These are phyloP conservation scores for Temnothorax rugatulus DNA, from an alignment of 2,888 invertebrate genomes.

Conservation along the genomic window DNA sequence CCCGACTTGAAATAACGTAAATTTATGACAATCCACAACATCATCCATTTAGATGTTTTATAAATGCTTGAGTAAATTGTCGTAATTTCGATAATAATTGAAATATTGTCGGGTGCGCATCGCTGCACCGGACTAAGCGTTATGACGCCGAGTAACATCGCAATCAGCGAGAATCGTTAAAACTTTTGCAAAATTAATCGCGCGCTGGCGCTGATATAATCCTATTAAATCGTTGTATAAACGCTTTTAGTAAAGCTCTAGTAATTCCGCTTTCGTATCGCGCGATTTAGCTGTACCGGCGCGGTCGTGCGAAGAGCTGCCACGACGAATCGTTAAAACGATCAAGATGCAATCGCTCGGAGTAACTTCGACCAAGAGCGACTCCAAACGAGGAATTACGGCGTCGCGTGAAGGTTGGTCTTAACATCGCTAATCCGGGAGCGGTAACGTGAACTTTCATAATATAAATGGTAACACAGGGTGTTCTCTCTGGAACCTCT, in stretches of 20 bases:
- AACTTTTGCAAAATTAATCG: slow-evolving; percentile 58
- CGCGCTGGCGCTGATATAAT: slow-evolving; percentile 44
- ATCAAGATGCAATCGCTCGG: slow-evolving; percentile 61
- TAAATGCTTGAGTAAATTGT: slow-evolving; percentile 31
- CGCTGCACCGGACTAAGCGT: slow-evolving; percentile 13
- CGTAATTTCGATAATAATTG: slow-evolving; percentile 25
- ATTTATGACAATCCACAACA: not conserved
- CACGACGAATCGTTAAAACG: slow-evolving; percentile 58
- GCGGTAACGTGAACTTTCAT: slow-evolving; percentile 27
- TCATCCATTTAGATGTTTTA: slow-evolving; percentile 15
- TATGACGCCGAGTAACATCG: slow-evolving; percentile 13
- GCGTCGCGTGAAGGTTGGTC: slow-evolving; percentile 49
- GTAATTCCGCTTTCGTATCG: slow-evolving; percentile 52
- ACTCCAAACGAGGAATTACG: slow-evolving; percentile 54
- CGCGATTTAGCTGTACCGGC: slow-evolving; percentile 41
- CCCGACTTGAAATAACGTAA: not conserved
- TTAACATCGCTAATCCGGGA: slow-evolving; percentile 50
- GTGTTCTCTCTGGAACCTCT: not conserved
- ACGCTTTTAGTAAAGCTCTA: slow-evolving; percentile 32
- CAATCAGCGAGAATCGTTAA: slow-evolving; percentile 57
- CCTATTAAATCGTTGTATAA: slow-evolving; percentile 47
- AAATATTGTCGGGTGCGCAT: slow-evolving; percentile 41
- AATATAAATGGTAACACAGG: slow-evolving; percentile 11
- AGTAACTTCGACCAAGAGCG: slow-evolving; percentile 30
- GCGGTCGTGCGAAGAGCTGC: slow-evolving; percentile 52